phyloP scores from a whole-genome alignment of 1,140 invertebrate species.

The Pseudoatta argentina region DNA sequence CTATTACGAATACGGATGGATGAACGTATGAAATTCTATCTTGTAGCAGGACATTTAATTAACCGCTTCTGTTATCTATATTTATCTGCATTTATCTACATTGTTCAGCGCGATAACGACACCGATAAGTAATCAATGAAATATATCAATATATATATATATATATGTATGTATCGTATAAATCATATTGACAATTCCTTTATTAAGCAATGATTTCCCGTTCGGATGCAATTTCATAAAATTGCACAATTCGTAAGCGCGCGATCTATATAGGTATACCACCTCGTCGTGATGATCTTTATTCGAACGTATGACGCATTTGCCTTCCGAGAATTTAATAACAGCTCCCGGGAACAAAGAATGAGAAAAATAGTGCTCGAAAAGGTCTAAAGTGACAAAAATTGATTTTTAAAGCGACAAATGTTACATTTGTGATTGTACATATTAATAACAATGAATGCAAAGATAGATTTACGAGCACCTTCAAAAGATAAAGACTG shows the following conservation, averaged over 20 bases:
- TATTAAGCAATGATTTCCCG: neutral
- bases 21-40: neutral
- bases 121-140: neutral
- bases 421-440: too few relatives aligned
- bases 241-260: constrained; percentile 3
- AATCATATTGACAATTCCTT: neutral
- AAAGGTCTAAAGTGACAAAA: neutral
- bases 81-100: too few relatives aligned
- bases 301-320: constrained; percentile 5
- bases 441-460: too few relatives aligned
- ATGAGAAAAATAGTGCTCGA: constrained; percentile 28
- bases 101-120: neutral
- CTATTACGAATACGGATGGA: too few relatives aligned
- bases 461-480: too few relatives aligned
- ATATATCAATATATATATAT: neutral
- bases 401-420: too few relatives aligned
- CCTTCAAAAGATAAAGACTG: too few relatives aligned
- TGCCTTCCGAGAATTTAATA: constrained; percentile 3
- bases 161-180: too few relatives aligned
- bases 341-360: neutral
- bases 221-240: neutral
- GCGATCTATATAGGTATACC: neutral
- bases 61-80: too few relatives aligned
- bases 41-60: neutral
- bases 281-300: neutral